Conservation (phyloP, 2,888 invertebrate species). For the Pristionchus arcanus region DNA sequence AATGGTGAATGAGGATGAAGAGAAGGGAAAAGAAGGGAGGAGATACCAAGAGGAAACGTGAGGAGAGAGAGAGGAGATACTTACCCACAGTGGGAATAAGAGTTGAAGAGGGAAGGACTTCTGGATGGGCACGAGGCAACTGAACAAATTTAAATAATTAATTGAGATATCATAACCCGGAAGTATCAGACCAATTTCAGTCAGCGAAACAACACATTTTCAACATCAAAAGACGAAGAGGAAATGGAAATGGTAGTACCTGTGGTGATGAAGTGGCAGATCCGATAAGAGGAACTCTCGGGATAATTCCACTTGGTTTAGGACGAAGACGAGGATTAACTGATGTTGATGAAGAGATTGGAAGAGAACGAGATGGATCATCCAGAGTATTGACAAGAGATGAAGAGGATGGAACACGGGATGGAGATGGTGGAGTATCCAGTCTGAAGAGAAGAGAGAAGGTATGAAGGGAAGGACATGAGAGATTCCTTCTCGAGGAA, state of each 20-base stretch:
- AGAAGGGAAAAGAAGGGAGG: not conserved
- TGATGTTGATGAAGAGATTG: slow-evolving; percentile 68
- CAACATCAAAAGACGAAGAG: too few species aligned
- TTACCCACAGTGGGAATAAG: slow-evolving; percentile 42
- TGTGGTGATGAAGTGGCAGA: slow-evolving; percentile 47
- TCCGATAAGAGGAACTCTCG: slow-evolving; percentile 60
- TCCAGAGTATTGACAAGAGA: slow-evolving; percentile 44
- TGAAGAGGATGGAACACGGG: slow-evolving; percentile 3
- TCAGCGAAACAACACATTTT: too few species aligned
- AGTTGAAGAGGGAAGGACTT: slow-evolving; percentile 47
- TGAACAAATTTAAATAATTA: not conserved
- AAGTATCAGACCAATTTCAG: not conserved
- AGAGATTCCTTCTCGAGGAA: not conserved
- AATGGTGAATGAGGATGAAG: slow-evolving; percentile 30
- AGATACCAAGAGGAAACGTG: not conserved
- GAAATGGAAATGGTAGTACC: slow-evolving; percentile 9
- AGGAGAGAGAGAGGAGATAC: not conserved
- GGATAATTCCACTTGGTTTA: slow-evolving; percentile 70
- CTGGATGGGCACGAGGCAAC: slow-evolving; percentile 45
- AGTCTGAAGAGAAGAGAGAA: slow-evolving; percentile 19
- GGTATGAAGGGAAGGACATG: not conserved
- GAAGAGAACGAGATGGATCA: slow-evolving; percentile 34
- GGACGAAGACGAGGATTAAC: slow-evolving; percentile 78
- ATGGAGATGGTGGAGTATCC: slow-evolving; percentile 9
- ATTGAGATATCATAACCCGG: not conserved